Evolutionary conservation across 2,888 invertebrate genomes (phyloP), one percentile per base, ranked within the genome.

Genomic region (Euzetes globulus): DNA sequence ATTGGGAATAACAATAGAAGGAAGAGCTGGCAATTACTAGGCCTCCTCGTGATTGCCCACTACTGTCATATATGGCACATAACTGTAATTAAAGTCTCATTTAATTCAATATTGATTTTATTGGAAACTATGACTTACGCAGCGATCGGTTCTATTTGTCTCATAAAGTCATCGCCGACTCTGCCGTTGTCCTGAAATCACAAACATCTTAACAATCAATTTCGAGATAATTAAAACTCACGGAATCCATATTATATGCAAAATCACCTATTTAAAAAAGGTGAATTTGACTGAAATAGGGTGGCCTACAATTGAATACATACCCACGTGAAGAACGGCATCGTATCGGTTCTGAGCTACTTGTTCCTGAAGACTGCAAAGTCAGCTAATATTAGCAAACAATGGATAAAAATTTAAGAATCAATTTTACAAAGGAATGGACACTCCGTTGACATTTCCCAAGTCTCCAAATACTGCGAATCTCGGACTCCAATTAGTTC

Each of bases 11-110:
- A n/a, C n/a, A n/a, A n/a, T n/a, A n/a, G n/a, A n/a, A n/a, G n/a
- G n/a, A n/a, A n/a, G n/a, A n/a, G n/a, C n/a, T n/a, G n/a, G n/a
- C n/a, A n/a, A n/a, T n/a, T n/a, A n/a, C n/a, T n/a, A n/a, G n/a
- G n/a, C n/a, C n/a, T 89, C 87, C 84, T 94, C 94, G 81, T 94
- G 94, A 84, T 94, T 94, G 72, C 94, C 95, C n/a, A 29, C 63
- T 6, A 29, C 63, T 6, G 33, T 63, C 63, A 58, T 58, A 25
- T 58, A 58, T 15, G 63, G 63, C 33, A 29, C 63, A 63, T 29
- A 29, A 4, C 33, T 63, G 6, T 58, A 58, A 45, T 52, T 15
- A 41, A 41, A 41, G 41, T 9, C 41, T 41, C n/a, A n/a, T n/a
- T 41, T 41, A 6, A 41, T 9, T 47, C 15, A 47, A 47, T 47